Evolutionary conservation across 2,797 vertebrate genomes (phyloP).

Genomic region (Pipistrellus nathusii): DNA sequence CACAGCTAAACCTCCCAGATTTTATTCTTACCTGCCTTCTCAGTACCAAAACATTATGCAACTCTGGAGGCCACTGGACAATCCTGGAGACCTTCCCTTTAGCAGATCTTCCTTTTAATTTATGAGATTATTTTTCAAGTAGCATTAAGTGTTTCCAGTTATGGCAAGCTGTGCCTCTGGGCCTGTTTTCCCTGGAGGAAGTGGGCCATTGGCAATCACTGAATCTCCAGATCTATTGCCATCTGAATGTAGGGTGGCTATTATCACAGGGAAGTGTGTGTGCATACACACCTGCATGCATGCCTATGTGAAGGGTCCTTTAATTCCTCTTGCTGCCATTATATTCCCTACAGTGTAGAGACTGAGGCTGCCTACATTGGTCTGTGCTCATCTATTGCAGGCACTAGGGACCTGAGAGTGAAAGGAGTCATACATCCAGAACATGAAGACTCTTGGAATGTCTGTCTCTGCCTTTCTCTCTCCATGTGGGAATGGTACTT

Average conservation of each 20-base stretch:
- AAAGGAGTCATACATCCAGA: background rate
- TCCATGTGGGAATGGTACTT: background rate
- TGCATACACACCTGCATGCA: background rate
- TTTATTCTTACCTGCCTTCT: background rate
- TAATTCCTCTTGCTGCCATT: background rate
- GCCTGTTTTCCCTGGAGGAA: background rate
- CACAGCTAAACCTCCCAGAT: background rate
- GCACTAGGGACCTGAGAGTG: background rate
- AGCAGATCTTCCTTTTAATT: background rate
- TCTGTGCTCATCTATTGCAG: background rate
- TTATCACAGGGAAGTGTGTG: background rate
- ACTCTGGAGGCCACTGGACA: background rate
- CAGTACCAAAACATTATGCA: background rate
- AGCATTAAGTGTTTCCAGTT: background rate
- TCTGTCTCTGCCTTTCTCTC: background rate
- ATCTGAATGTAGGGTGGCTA: background rate
- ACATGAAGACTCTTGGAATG: background rate
- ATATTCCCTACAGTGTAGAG: background rate
- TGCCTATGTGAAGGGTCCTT: background rate
- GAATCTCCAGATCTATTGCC: background rate
- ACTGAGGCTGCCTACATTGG: background rate
- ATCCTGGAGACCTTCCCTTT: background rate
- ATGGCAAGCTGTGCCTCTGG: background rate
- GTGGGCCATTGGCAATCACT: background rate
- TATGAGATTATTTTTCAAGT: background rate